These are phyloP conservation scores for Pseudochirops cupreus DNA, from an alignment of 2,797 vertebrate genomes.

Conservation along the genomic window DNA sequence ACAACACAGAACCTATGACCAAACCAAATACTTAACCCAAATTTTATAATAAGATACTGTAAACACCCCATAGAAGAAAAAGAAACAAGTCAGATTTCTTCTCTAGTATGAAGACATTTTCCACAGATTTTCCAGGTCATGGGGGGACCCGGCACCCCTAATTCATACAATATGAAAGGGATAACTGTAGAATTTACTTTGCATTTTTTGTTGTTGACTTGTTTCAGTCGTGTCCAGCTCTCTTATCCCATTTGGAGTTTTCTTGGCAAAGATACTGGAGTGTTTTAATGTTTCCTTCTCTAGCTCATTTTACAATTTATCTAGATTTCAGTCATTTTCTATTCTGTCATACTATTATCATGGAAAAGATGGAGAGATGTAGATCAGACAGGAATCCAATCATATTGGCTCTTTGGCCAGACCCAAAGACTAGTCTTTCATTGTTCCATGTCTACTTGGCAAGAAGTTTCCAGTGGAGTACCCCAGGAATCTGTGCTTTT, in stretches of 20 bases:
- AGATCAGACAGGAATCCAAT: neutral
- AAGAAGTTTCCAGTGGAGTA: neutral
- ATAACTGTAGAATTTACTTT: too few relatives aligned
- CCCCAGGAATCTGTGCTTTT: neutral
- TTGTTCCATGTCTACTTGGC: neutral
- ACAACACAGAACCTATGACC: neutral
- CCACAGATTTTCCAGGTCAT: too few relatives aligned
- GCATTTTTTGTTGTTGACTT: too few relatives aligned
- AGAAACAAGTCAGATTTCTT: neutral
- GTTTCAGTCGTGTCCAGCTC: neutral
- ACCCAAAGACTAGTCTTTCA: neutral
- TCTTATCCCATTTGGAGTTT: neutral
- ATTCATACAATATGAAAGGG: too few relatives aligned
- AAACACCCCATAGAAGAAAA: neutral
- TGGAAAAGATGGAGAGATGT: neutral
- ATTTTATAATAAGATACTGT: neutral
- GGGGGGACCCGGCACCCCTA: too few relatives aligned
- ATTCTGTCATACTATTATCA: neutral
- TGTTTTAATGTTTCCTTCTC: neutral
- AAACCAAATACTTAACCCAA: neutral
- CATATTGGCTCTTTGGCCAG: neutral
- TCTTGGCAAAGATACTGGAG: neutral
- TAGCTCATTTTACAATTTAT: neutral
- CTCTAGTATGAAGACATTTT: neutral
- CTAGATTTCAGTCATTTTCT: neutral